phyloP scores from a whole-genome alignment of 2,113 vertebrate genomes.

The Apus apus region DNA sequence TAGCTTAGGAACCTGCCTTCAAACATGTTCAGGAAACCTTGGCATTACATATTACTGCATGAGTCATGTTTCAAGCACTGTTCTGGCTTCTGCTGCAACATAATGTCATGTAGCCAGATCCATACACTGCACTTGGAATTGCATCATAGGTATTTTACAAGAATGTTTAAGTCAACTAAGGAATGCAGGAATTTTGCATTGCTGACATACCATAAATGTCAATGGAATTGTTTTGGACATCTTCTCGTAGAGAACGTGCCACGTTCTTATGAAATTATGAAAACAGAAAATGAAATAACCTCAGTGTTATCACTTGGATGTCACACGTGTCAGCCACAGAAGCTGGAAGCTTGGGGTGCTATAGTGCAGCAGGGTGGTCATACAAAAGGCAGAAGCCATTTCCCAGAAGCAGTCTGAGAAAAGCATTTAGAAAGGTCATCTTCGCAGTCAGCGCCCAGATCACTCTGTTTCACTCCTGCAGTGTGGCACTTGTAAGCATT shows the following conservation, averaged over 20 bases:
- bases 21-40: background rate
- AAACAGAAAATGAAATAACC: background rate
- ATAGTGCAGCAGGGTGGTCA: background rate
- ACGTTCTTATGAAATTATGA: background rate
- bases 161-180: background rate
- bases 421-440: background rate
- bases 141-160: background rate
- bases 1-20: conserved; percentile 8
- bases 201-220: background rate
- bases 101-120: background rate
- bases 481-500: background rate
- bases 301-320: background rate
- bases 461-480: background rate
- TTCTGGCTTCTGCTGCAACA: conserved; percentile 3
- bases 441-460: background rate
- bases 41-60: background rate
- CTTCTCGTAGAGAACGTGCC: background rate
- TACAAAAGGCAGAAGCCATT: background rate
- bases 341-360: background rate
- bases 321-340: background rate
- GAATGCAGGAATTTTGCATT: background rate
- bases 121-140: background rate
- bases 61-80: conserved; percentile 32
- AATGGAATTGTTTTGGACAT: background rate
- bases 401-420: background rate